phyloP scores from a whole-genome alignment of 1,140 invertebrate genomes.

The Cydia splendana region DNA sequence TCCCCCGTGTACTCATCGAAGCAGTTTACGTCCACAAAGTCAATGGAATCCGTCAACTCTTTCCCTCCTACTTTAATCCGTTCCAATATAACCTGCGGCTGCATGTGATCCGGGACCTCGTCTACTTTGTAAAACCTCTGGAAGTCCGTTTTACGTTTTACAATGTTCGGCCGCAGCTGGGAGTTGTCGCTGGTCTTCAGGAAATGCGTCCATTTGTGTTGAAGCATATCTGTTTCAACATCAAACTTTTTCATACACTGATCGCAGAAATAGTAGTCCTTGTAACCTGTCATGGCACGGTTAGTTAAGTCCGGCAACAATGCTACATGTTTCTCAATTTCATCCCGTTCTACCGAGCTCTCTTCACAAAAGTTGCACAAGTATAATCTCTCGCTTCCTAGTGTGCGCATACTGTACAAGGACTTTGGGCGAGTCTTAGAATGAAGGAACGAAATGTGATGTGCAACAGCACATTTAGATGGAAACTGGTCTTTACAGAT shows the following conservation, averaged over 20 bases:
- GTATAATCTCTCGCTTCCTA: slow-evolving; percentile 52
- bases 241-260: slow-evolving; percentile 61
- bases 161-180: slow-evolving; percentile 39
- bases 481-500: slow-evolving; percentile 66
- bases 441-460: slow-evolving; percentile 64
- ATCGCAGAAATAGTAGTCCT: slow-evolving; percentile 67
- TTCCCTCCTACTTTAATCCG: slow-evolving; percentile 38
- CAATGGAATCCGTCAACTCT: slow-evolving; percentile 13
- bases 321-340: slow-evolving; percentile 54
- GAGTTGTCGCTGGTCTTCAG: slow-evolving; percentile 52
- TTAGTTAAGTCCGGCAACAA: slow-evolving; percentile 57
- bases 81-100: slow-evolving; percentile 55
- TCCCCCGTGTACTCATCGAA: slow-evolving; percentile 36
- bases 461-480: slow-evolving; percentile 58
- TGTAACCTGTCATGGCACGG: slow-evolving; percentile 54
- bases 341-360: slow-evolving; percentile 48
- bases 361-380: slow-evolving; percentile 66
- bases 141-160: slow-evolving; percentile 33
- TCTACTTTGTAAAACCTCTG: slow-evolving; percentile 48
- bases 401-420: slow-evolving; percentile 45
- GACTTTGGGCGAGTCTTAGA: slow-evolving; percentile 45
- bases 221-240: slow-evolving; percentile 58
- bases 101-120: slow-evolving; percentile 52
- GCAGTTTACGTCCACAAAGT: slow-evolving; percentile 41
- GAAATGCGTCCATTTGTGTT: slow-evolving; percentile 68